Conservation (phyloP, 2,888 invertebrate species). For the Matsumyia berberina region DNA sequence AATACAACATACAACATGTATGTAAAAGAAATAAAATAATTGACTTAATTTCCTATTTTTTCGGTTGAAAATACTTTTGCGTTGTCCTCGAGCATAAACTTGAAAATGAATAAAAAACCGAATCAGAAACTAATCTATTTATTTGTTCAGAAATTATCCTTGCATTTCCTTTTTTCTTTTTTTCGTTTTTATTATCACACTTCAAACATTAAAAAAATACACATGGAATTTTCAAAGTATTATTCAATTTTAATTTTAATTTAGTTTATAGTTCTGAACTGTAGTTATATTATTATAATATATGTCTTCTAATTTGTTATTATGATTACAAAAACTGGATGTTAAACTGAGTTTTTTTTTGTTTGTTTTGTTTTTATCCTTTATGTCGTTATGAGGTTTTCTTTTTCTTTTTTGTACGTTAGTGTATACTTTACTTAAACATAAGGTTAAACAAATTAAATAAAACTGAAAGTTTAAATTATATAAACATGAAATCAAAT, state of each 20-base stretch:
- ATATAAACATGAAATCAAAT: slow-evolving; percentile 18
- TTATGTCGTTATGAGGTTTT: slow-evolving; percentile 21
- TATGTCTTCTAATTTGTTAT: slow-evolving; percentile 22
- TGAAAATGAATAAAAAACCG: slow-evolving; percentile 2
- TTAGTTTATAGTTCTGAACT: slow-evolving; percentile 16
- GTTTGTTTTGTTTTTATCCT: slow-evolving; percentile 44
- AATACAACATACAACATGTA: too few species aligned
- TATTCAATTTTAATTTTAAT: slow-evolving; percentile 55
- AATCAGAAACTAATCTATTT: slow-evolving; percentile 18
- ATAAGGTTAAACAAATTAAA: slow-evolving; percentile 51
- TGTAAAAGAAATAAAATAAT: neutral
- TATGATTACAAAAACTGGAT: slow-evolving; percentile 21
- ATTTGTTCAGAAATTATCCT: neutral
- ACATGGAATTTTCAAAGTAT: slow-evolving; percentile 63
- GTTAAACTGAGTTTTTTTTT: slow-evolving; percentile 43
- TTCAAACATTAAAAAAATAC: slow-evolving; percentile 18
- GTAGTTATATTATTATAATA: slow-evolving; percentile 13
- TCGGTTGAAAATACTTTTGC: neutral
- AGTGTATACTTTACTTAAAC: slow-evolving; percentile 38
- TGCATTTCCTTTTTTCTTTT: neutral
- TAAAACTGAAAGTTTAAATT: slow-evolving; percentile 5
- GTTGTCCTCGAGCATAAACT: slow-evolving; percentile 12
- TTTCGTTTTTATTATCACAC: slow-evolving; percentile 15
- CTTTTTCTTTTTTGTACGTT: slow-evolving; percentile 29
- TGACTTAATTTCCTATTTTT: slow-evolving; percentile 1